phyloP scores from a whole-genome alignment of 92 coral and sea anemone genomes.

The Heliopora coerulea region DNA sequence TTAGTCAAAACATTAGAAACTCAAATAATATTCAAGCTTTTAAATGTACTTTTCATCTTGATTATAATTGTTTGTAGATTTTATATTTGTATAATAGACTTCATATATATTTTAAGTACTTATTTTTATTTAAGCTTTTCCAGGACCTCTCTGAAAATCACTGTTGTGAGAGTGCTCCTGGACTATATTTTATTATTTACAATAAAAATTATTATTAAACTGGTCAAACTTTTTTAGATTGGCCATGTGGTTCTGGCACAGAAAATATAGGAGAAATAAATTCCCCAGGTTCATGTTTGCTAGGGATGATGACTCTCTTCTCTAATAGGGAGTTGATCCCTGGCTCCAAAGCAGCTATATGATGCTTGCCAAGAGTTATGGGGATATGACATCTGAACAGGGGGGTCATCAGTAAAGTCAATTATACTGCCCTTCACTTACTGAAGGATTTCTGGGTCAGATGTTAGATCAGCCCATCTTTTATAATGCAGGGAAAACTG shows the following conservation, averaged over 20 bases:
- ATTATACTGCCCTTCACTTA: neutral
- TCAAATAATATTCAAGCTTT: too few species aligned
- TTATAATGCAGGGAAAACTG: neutral
- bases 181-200: too few species aligned
- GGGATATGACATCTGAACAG: too few species aligned
- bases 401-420: neutral
- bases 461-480: constrained; percentile 7
- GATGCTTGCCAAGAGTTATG: constrained; percentile 35
- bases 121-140: too few species aligned
- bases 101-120: too few species aligned
- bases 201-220: too few species aligned
- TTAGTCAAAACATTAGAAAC: too few species aligned
- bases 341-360: constrained; percentile 12
- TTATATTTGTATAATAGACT: too few species aligned
- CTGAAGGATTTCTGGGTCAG: constrained; percentile 13
- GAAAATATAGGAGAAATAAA: constrained; percentile 64
- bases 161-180: too few species aligned
- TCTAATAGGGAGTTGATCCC: constrained; percentile 17
- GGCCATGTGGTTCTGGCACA: constrained; percentile 53
- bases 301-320: constrained; percentile 37
- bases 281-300: constrained; percentile 43
- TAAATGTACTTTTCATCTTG: too few species aligned
- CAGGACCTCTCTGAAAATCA: too few species aligned
- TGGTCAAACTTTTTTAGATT: constrained; percentile 51
- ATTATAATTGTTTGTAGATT: too few species aligned